Evolutionary conservation across 2,797 vertebrate species (phyloP), one percentile per base, ranked within the genome.

Genomic region (Otus scops): DNA sequence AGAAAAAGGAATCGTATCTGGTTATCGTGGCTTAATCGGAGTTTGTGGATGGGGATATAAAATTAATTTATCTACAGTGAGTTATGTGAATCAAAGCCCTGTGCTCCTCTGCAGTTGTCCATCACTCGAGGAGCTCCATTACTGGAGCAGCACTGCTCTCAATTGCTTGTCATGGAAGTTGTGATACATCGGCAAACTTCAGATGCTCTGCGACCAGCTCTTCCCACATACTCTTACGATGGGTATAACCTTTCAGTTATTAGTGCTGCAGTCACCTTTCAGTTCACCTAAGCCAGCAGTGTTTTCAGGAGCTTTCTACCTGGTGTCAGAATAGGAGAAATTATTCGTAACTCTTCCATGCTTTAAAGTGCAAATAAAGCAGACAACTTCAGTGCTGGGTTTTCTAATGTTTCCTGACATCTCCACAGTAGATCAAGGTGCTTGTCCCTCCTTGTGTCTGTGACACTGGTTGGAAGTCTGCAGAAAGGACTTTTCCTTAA

Each of bases 51-150:
- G 43, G 45, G 74, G 70, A 88, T 94, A 90, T 90, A 92, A 96
- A 96, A 93, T 93, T 92, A 93, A 97, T 95, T 96, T 96, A 91
- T 95, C 92, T 83, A 64, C 76, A 94, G 76, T 17, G 24, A 95
- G 87, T 94, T 93, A 89, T 86, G 87, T 83, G 86, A 96, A 93
- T 95, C 88, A 95, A 95, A 97, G 87, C 85, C 60, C 76, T 65
- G 69, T 74, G 94, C 86, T 95, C 79, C 88, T 88, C 88, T 73
- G 78, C 91, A 94, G 93, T 82, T 36, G 19, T 53, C 92, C 8
- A 1, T 78, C 81, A 88, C 86, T 91, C 68, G 69, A 94, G 85
- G 69, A 96, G 83, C 82, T 75, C 70, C 82, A 23, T 51, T 91
- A 60, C 77, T 86, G 53, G 68, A 93, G 79, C 75, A 89, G 60